Conservation (phyloP, 2,797 vertebrate genomes). For the Anguilla pacifica region DNA sequence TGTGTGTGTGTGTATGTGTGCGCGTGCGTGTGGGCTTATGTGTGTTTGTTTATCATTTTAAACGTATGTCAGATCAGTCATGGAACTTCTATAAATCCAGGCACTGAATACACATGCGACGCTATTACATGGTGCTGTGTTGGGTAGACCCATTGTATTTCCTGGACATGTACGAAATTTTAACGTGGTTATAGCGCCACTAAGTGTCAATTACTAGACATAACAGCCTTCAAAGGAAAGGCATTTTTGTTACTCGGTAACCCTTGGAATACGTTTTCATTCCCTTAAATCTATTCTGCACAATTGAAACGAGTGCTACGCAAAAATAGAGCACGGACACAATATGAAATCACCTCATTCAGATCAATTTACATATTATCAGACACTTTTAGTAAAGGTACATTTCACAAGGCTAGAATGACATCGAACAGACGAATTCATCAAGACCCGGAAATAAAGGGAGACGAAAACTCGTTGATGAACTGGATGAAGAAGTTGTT, state of each 20-base stretch:
- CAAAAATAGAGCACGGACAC: background rate
- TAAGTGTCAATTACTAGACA: background rate
- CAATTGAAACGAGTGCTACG: background rate
- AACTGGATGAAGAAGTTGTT: too few relatives aligned
- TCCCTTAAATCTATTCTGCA: background rate
- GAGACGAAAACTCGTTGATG: too few relatives aligned
- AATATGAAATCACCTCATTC: background rate
- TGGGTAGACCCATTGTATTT: background rate
- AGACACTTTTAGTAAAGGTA: too few relatives aligned
- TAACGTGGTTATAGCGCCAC: constrained; percentile 11
- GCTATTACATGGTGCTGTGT: background rate
- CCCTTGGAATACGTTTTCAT: background rate
- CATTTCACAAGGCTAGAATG: too few relatives aligned
- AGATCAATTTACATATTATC: too few relatives aligned
- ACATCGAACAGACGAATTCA: too few relatives aligned
- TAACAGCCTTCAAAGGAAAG: background rate
- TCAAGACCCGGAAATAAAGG: too few relatives aligned
- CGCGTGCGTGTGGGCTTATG: too few relatives aligned
- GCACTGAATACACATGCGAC: background rate
- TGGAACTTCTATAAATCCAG: background rate
- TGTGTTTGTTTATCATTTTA: too few relatives aligned
- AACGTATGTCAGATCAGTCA: background rate
- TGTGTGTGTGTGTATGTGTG: too few relatives aligned
- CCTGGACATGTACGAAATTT: background rate
- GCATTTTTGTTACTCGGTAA: background rate